A percentile compares a stretch with the other conserved stretches of the same genome.
Evolutionary conservation across 2,888 invertebrate species (phyloP).

Genomic region (Drosophila incognita): DNA sequence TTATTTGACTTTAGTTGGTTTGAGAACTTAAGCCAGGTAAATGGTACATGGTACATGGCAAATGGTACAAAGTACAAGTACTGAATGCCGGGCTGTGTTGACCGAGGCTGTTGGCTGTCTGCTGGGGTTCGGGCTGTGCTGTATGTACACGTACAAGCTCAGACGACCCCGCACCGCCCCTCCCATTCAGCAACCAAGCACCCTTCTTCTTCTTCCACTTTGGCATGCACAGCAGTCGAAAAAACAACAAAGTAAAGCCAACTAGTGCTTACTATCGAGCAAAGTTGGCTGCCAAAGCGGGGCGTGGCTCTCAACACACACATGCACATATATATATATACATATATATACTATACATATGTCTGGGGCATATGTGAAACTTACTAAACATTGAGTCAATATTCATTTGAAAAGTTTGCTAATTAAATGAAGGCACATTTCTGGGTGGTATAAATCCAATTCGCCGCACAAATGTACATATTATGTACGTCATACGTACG

Average conservation of each 20-base stretch:
- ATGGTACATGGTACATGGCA: background rate
- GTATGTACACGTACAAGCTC: slow-evolving; percentile 1
- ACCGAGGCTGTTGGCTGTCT: slow-evolving; percentile 1
- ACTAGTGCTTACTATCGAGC: slow-evolving; percentile 4
- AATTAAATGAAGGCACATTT: slow-evolving; percentile 27
- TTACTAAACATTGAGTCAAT: slow-evolving; percentile 8
- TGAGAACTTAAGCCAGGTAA: slow-evolving; percentile 3
- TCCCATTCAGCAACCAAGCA: background rate
- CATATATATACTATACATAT: background rate
- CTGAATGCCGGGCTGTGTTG: slow-evolving; percentile 1
- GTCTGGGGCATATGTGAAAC: background rate
- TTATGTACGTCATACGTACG: background rate
- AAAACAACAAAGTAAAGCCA: slow-evolving; percentile 9
- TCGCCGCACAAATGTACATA: background rate
- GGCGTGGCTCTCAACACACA: slow-evolving; percentile 8
- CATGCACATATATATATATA: background rate
- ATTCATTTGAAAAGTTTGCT: slow-evolving; percentile 25
- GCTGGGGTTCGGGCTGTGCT: background rate
- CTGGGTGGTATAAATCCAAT: slow-evolving; percentile 4
- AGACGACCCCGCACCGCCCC: background rate
- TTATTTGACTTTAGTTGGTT: slow-evolving; percentile 11
- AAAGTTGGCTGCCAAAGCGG: slow-evolving; percentile 1
- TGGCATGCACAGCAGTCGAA: background rate
- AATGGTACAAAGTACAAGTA: background rate
- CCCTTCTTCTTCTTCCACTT: background rate